Base-by-base conservation (phyloP, 2,888 invertebrate genomes). In the Polydesmus complanatus region DNA sequence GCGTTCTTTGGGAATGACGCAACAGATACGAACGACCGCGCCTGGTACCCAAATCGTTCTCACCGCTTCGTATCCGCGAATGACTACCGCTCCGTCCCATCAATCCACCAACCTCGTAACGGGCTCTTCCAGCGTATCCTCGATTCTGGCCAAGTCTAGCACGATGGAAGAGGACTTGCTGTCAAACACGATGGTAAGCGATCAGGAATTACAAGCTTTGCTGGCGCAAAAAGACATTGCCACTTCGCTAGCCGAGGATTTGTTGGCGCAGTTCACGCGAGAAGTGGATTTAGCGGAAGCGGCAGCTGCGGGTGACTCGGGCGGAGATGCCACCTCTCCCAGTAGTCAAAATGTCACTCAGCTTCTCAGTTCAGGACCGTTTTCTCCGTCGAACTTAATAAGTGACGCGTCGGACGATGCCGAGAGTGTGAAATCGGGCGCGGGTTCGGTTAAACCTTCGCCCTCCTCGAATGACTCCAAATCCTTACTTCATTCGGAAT, bases 191-290 rank as follows among this genome's bases (percentile, higher is more conserved):
- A 61, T 68, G 60, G 81, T 83, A 2, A 82, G 80, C 66, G 85
- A 85, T 68, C 83, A 84, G 72, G 86, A 86, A 68, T 73, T 86
- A 48, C 83, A 83, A 67, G 84, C 83, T 63, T 73, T 86, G 50
- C 74, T 87, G n/a, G 83, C 84, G 1, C 83, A 85, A 66, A 85
- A 84, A 67, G 86, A 85, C 69, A 78, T 84, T 56, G 81, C 84
- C 0, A 85, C 88, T 62, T 85, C 87, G 49, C 78, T 91, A 64
- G 88, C 91, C 52, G 93, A 93, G 73, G 90, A 93, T 74, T 77
- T 93, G 62, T 77, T 93, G 60, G 88, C 90, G 73, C 86, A 90
- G 69, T 87, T 92, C 70, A 51, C 58, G 22, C 23, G 58, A 26
- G 58, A 58, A 23, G 58, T 58, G 58, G 58, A 58, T 62, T 62